Conservation (phyloP, 2,113 vertebrate species). For the Elgaria multicarinata region DNA sequence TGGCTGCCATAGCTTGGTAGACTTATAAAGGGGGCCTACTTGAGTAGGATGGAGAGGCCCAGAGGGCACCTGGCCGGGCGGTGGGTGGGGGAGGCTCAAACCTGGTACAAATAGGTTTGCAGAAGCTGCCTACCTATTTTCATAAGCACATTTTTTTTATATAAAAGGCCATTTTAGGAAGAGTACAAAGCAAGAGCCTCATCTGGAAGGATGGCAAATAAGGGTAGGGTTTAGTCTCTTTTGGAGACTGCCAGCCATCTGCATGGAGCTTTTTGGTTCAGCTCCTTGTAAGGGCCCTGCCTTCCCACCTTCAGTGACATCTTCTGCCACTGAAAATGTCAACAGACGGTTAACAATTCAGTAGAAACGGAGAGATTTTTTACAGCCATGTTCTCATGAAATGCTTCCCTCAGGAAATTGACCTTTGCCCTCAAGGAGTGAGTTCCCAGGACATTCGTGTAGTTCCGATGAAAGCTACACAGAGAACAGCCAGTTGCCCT, state of each 20-base stretch:
- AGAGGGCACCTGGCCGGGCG: background rate
- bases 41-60: background rate
- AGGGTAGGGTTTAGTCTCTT: conserved; percentile 12
- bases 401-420: conserved; percentile 31
- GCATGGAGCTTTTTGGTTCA: fast-evolving
- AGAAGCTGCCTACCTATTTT: background rate
- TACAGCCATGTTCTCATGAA: conserved; percentile 28
- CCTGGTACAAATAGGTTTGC: background rate
- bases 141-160: background rate
- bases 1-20: background rate
- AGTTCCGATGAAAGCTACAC: conserved; percentile 23
- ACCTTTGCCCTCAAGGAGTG: conserved; percentile 22
- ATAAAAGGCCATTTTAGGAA: too few species aligned
- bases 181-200: background rate
- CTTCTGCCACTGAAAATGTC: background rate
- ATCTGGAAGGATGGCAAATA: background rate
- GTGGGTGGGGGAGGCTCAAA: background rate
- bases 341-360: background rate
- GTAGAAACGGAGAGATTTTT: background rate
- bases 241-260: background rate
- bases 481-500: background rate
- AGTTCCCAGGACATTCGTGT: conserved; percentile 35
- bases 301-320: conserved; percentile 22
- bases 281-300: background rate
- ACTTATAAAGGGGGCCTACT: background rate